A percentile compares a stretch with the other conserved stretches of the same genome.
Conservation (phyloP, 2,888 invertebrate genomes). For the Drosophila glabriapex region DNA sequence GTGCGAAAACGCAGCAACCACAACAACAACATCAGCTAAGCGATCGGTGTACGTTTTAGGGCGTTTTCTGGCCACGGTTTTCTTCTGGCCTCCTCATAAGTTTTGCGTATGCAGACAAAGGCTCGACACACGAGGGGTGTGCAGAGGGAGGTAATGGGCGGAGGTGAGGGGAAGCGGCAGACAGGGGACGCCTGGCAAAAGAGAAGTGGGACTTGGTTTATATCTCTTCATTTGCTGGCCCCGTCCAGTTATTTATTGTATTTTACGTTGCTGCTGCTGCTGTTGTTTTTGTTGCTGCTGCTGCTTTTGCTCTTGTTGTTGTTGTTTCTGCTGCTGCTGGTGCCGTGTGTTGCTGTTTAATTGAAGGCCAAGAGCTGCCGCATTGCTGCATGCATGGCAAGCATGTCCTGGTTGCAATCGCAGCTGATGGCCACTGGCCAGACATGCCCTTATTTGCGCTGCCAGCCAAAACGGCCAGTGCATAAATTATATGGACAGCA, state of each 20-base stretch:
- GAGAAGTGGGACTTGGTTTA: slow-evolving; percentile 69
- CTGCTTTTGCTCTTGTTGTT: slow-evolving; percentile 32
- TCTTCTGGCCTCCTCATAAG: slow-evolving; percentile 66
- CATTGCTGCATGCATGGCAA: slow-evolving; percentile 79
- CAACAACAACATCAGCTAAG: slow-evolving; percentile 27
- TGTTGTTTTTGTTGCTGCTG: slow-evolving; percentile 27
- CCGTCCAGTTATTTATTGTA: slow-evolving; percentile 78
- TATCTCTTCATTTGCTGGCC: slow-evolving; percentile 76
- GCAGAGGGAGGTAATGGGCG: background rate
- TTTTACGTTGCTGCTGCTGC: slow-evolving; percentile 56
- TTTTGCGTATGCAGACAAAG: slow-evolving; percentile 71
- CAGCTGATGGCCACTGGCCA: slow-evolving; percentile 75
- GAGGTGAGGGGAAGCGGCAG: background rate
- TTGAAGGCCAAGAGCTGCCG: slow-evolving; percentile 77
- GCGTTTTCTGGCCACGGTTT: slow-evolving; percentile 80
- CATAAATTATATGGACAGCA: slow-evolving; percentile 67
- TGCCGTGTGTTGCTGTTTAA: slow-evolving; percentile 65
- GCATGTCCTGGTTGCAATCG: slow-evolving; percentile 78
- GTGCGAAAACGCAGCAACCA: slow-evolving; percentile 80
- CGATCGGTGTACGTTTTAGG: slow-evolving; percentile 75
- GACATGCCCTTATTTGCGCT: slow-evolving; percentile 79
- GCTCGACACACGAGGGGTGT: background rate
- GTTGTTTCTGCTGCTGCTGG: slow-evolving; percentile 33
- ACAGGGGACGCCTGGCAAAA: slow-evolving; percentile 22
- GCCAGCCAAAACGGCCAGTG: slow-evolving; percentile 76